Conservation (phyloP, 2,797 vertebrate species). For the Leptodactylus fallax region DNA sequence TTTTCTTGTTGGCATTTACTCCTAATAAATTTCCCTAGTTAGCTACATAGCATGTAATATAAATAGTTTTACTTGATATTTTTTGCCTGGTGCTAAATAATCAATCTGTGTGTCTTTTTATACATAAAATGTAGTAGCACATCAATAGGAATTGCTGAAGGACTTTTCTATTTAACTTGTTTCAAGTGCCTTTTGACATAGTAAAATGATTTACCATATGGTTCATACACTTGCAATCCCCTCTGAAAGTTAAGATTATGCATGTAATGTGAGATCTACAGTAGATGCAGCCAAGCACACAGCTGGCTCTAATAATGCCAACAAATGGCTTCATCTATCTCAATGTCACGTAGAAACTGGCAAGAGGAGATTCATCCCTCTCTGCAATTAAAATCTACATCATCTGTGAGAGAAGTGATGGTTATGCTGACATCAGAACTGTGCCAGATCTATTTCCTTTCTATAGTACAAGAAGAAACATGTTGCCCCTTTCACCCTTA, state of each 20-base stretch:
- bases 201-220: slow-evolving; percentile 87
- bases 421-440: slow-evolving; percentile 80
- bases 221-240: slow-evolving; percentile 78
- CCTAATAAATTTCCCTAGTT: too few species aligned
- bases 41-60: not conserved
- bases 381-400: slow-evolving; percentile 83
- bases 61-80: not conserved
- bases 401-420: slow-evolving; percentile 79
- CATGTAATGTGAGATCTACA: slow-evolving; percentile 85
- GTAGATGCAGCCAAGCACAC: slow-evolving; percentile 82
- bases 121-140: not conserved
- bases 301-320: slow-evolving; percentile 89
- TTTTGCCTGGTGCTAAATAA: not conserved
- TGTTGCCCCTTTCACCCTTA: slow-evolving; percentile 76
- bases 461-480: slow-evolving; percentile 74
- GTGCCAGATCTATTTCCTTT: slow-evolving; percentile 76
- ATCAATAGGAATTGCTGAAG: slow-evolving; percentile 75
- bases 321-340: slow-evolving; percentile 88
- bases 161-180: slow-evolving; percentile 80
- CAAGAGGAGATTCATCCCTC: slow-evolving; percentile 72
- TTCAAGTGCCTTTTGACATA: slow-evolving; percentile 84
- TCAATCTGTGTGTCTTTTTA: not conserved
- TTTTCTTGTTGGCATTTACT: too few species aligned
- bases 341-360: slow-evolving; percentile 82
- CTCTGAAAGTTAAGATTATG: slow-evolving; percentile 81